phyloP scores from a whole-genome alignment of 2,888 invertebrate species.

The Noctua janthina region DNA sequence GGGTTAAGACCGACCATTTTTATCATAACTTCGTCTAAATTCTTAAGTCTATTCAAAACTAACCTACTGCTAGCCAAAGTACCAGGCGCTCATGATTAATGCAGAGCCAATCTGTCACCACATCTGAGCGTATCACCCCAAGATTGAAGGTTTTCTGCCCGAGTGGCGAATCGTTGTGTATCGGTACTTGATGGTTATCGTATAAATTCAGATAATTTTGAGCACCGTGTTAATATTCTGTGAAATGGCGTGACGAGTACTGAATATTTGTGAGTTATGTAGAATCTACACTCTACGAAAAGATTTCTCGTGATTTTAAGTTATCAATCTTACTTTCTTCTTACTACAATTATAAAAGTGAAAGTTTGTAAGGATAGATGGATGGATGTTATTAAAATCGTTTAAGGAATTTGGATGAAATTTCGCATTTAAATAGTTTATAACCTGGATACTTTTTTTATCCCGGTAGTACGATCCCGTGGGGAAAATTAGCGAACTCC shows the following conservation, averaged over 20 bases:
- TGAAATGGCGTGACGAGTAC: conserved; percentile 12
- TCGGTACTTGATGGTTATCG: conserved; percentile 54
- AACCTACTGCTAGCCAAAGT: conserved; percentile 60
- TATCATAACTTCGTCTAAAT: background rate
- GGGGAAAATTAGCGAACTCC: too few species aligned
- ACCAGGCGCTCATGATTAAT: conserved; percentile 80
- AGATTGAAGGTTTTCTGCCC: conserved; percentile 62
- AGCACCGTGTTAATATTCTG: conserved; percentile 55
- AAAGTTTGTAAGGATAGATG: background rate
- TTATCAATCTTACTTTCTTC: background rate
- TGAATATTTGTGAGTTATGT: conserved; percentile 31
- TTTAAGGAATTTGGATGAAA: background rate
- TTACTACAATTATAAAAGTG: background rate
- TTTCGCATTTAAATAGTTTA: background rate
- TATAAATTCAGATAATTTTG: conserved; percentile 45
- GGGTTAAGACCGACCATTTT: too few species aligned
- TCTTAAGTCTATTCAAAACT: conserved; percentile 23
- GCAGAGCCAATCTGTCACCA: conserved; percentile 79
- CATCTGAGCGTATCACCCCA: conserved; percentile 62
- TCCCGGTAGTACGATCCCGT: too few species aligned
- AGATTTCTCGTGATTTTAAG: background rate
- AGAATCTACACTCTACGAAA: background rate
- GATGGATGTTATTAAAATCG: background rate
- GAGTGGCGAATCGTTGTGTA: conserved; percentile 60
- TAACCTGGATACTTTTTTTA: too few species aligned